A percentile compares a stretch with the other conserved stretches of the same genome.
Evolutionary conservation across 2,888 invertebrate species (phyloP).

Genomic region (Pseudoips prasinana): DNA sequence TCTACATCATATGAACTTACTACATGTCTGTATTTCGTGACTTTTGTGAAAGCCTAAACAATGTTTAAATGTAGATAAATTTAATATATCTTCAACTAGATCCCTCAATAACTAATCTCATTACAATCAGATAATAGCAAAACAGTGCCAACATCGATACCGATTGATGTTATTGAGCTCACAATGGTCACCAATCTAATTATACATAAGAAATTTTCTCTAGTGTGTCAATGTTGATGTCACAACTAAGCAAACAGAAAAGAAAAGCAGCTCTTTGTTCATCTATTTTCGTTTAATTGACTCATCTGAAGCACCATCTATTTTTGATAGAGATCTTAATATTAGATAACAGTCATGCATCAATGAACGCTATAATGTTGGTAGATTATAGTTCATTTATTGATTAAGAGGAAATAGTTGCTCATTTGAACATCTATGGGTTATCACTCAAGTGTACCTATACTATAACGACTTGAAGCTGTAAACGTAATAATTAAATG

Average conservation of each 20-base stretch:
- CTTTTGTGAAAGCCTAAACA: too few relatives aligned
- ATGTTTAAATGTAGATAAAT: too few relatives aligned
- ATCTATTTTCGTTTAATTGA: slow-evolving; percentile 42
- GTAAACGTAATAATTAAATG: too few relatives aligned
- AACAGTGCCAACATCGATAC: slow-evolving; percentile 51
- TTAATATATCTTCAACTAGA: slow-evolving; percentile 4
- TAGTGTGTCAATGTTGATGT: slow-evolving; percentile 68
- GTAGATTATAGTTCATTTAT: too few relatives aligned
- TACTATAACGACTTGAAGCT: too few relatives aligned
- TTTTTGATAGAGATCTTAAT: slow-evolving; percentile 12
- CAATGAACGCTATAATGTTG: too few relatives aligned
- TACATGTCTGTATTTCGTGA: too few relatives aligned
- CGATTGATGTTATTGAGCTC: slow-evolving; percentile 46
- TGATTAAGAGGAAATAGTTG: too few relatives aligned
- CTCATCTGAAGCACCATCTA: slow-evolving; percentile 30
- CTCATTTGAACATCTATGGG: too few relatives aligned
- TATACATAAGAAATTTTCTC: slow-evolving; percentile 53
- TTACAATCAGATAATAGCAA: slow-evolving; percentile 19
- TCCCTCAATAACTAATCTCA: slow-evolving; percentile 29
- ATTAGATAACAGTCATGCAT: background rate
- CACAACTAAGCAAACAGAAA: slow-evolving; percentile 40
- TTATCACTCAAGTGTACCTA: too few relatives aligned
- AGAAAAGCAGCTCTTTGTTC: slow-evolving; percentile 18
- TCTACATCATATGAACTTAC: too few relatives aligned
- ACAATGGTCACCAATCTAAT: slow-evolving; percentile 44